Conservation (phyloP, 2,888 invertebrate genomes). For the Agrotis ipsilon region DNA sequence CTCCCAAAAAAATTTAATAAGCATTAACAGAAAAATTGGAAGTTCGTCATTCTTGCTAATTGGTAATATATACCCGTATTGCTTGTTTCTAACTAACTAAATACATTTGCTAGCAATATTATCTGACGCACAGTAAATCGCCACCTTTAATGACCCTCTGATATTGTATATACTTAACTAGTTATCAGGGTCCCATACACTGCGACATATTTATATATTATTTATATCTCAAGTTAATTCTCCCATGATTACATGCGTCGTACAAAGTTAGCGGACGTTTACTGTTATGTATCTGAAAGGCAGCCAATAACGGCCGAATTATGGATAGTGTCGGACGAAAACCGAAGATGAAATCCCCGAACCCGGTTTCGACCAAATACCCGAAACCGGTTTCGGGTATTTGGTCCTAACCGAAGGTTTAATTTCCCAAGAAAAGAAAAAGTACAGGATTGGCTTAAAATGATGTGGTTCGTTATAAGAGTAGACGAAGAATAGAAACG, state of each 20-base stretch:
- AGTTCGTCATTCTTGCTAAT: neutral
- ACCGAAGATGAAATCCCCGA: too few species aligned
- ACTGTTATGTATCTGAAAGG: constrained; percentile 22
- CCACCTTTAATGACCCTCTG: neutral
- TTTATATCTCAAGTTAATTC: constrained; percentile 24
- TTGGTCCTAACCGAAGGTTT: too few species aligned
- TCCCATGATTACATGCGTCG: constrained; percentile 23
- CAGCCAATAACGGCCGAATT: constrained; percentile 29
- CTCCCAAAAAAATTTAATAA: too few species aligned
- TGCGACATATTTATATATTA: constrained; percentile 36
- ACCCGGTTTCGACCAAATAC: too few species aligned
- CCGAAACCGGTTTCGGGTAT: too few species aligned
- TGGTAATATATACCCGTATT: too few species aligned
- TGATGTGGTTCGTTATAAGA: too few species aligned
- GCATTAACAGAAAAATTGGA: too few species aligned
- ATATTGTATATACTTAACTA: neutral
- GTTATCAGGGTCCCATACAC: neutral
- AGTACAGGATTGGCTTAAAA: too few species aligned
- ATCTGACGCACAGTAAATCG: neutral
- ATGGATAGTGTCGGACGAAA: constrained; percentile 14
- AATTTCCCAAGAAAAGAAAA: too few species aligned
- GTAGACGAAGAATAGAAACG: too few species aligned
- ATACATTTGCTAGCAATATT: neutral
- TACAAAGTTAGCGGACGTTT: constrained; percentile 19
- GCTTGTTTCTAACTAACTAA: neutral